Evolutionary conservation across 2,113 vertebrate species (phyloP).

Genomic region (Corythaixoides concolor): DNA sequence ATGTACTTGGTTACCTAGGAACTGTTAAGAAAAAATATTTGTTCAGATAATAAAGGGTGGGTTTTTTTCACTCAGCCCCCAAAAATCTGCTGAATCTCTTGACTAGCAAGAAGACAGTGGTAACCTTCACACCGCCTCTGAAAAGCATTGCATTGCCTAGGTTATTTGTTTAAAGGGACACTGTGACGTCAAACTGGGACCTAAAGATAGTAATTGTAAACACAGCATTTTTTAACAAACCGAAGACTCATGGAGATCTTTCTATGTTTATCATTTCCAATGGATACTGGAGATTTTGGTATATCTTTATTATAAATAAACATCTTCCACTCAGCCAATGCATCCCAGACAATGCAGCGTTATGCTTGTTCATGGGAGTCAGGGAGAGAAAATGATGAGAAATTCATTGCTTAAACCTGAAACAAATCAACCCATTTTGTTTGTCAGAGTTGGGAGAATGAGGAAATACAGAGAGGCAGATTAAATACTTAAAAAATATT

Average conservation of each 20-base stretch:
- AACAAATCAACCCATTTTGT: background rate
- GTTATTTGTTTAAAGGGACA: background rate
- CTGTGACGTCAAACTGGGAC: background rate
- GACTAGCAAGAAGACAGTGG: slow-evolving; percentile 10
- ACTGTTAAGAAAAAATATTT: slow-evolving; percentile 23
- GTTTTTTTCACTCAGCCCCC: background rate
- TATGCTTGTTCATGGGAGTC: background rate
- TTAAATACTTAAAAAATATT: background rate
- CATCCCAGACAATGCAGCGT: background rate
- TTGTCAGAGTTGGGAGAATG: background rate
- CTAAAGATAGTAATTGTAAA: background rate
- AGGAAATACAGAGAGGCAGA: background rate
- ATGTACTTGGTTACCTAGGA: background rate
- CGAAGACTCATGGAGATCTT: background rate
- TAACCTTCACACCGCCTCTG: background rate
- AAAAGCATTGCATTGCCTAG: slow-evolving; percentile 10
- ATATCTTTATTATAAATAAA: slow-evolving; percentile 43
- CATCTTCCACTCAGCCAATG: background rate
- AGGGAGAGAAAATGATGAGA: background rate
- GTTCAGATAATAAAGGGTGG: slow-evolving; percentile 11
- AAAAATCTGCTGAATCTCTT: slow-evolving; percentile 1
- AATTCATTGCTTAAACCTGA: background rate
- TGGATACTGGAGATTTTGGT: background rate
- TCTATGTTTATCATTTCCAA: background rate
- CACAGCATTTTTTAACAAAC: background rate